A percentile compares a stretch with the other conserved stretches of the same genome.
These are phyloP conservation scores for Cheilosia vernalis DNA, from an alignment of 2,888 invertebrate species.

Conservation along the genomic window DNA sequence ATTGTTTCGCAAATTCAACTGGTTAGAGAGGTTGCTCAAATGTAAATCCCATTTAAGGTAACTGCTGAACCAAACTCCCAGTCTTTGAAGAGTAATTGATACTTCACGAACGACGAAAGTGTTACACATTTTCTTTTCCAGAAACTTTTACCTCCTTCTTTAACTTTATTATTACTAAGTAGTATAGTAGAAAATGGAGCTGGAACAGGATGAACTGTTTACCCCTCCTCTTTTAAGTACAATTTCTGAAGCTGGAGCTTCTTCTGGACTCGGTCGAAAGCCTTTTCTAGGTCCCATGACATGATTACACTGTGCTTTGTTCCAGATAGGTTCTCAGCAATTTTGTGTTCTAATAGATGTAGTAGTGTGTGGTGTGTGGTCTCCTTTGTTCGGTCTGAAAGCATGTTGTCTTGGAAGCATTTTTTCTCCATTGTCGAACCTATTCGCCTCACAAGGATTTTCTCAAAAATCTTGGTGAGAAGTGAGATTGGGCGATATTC, in stretches of 20 bases:
- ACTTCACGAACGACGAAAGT: too few relatives aligned
- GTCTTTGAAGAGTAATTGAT: too few relatives aligned
- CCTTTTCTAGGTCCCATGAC: conserved; percentile 24
- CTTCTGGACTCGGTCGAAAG: conserved; percentile 2
- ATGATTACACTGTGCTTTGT: conserved; percentile 7
- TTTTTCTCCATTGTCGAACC: conserved; percentile 13
- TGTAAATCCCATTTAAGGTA: too few relatives aligned
- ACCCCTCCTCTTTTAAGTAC: conserved; percentile 87
- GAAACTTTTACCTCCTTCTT: too few relatives aligned
- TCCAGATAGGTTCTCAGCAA: not conserved
- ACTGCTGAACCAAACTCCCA: too few relatives aligned
- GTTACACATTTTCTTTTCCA: too few relatives aligned
- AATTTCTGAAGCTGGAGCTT: too few relatives aligned
- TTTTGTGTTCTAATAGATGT: conserved; percentile 12
- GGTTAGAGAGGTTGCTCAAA: too few relatives aligned
- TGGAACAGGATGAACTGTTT: conserved; percentile 86
- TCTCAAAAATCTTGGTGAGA: conserved; percentile 24
- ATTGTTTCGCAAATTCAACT: conserved; percentile 13
- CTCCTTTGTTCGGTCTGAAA: conserved; percentile 20
- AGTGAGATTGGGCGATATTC: conserved; percentile 27
- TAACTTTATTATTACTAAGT: conserved; percentile 88
- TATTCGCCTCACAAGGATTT: conserved; percentile 25
- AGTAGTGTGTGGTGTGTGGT: conserved; percentile 16
- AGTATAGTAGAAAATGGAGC: conserved; percentile 85
- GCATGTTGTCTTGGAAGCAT: conserved; percentile 5